A percentile compares a stretch with the other conserved stretches of the same genome.
phyloP scores from a whole-genome alignment of 2,888 invertebrate genomes.

The Atherix ibis region DNA sequence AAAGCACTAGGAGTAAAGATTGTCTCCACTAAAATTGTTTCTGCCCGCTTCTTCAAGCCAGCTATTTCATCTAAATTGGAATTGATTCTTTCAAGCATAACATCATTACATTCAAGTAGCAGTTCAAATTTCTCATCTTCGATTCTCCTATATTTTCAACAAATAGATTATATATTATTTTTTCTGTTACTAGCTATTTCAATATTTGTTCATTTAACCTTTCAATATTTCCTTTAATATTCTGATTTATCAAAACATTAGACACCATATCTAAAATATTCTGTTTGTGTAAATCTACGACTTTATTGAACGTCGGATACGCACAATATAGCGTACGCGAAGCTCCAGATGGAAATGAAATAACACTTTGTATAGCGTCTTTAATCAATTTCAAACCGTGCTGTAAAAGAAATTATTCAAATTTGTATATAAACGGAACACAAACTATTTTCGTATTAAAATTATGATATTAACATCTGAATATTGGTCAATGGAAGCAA shows the following conservation, averaged over 20 bases:
- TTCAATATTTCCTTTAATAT: conserved; percentile 40
- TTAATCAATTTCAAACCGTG: too few species aligned
- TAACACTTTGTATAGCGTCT: too few species aligned
- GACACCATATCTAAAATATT: conserved; percentile 45
- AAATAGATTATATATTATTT: not conserved
- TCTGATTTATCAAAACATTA: conserved; percentile 37
- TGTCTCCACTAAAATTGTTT: conserved; percentile 35
- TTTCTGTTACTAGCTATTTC: not conserved
- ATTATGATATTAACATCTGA: too few species aligned
- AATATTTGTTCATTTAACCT: conserved; percentile 18
- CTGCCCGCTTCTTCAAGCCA: conserved; percentile 40
- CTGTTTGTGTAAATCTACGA: conserved; percentile 46
- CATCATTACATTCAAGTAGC: conserved; percentile 68
- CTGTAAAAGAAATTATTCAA: too few species aligned
- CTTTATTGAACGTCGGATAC: conserved; percentile 54
- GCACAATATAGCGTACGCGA: conserved; percentile 61
- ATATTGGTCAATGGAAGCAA: too few species aligned
- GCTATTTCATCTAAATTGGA: conserved; percentile 51
- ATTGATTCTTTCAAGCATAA: conserved; percentile 64
- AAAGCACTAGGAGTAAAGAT: too few species aligned
- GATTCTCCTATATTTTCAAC: conserved; percentile 27
- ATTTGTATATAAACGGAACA: too few species aligned
- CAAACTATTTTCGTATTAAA: too few species aligned
- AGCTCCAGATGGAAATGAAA: conserved; percentile 53
- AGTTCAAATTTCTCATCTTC: conserved; percentile 57